Evolutionary conservation across 2,113 vertebrate genomes (phyloP).

Genomic region (Hystrix brachyura): DNA sequence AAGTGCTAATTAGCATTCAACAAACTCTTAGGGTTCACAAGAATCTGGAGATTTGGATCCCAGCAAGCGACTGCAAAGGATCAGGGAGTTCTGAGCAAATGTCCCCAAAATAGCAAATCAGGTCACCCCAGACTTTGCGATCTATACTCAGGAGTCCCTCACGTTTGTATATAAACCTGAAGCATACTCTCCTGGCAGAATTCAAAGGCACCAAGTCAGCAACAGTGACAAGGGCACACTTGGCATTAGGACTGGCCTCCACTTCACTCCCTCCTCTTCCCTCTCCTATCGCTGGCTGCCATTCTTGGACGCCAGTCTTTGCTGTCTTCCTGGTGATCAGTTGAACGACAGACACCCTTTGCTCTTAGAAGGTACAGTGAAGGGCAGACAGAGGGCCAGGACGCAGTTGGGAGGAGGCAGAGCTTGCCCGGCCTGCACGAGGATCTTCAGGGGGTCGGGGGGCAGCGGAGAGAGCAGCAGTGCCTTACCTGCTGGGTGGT

Average conservation of each 20-base stretch:
- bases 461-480: fast-evolving
- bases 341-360: neutral
- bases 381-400: neutral
- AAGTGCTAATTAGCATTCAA: neutral
- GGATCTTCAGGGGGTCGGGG: neutral
- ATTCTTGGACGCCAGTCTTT: neutral
- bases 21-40: neutral
- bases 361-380: neutral
- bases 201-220: neutral
- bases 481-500: conserved; percentile 96
- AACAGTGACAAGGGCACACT: neutral
- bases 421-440: neutral
- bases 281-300: neutral
- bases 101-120: neutral
- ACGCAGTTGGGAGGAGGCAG: neutral
- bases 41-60: neutral
- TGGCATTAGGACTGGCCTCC: neutral
- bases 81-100: neutral
- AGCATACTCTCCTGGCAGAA: neutral
- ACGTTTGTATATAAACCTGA: neutral
- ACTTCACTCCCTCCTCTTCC: neutral
- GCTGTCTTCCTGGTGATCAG: fast-evolving
- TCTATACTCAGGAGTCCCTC: neutral
- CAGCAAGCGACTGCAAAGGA: neutral
- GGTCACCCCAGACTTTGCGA: neutral